Evolutionary conservation across 2,113 vertebrate species (phyloP).

Genomic region (Zootoca vivipara): DNA sequence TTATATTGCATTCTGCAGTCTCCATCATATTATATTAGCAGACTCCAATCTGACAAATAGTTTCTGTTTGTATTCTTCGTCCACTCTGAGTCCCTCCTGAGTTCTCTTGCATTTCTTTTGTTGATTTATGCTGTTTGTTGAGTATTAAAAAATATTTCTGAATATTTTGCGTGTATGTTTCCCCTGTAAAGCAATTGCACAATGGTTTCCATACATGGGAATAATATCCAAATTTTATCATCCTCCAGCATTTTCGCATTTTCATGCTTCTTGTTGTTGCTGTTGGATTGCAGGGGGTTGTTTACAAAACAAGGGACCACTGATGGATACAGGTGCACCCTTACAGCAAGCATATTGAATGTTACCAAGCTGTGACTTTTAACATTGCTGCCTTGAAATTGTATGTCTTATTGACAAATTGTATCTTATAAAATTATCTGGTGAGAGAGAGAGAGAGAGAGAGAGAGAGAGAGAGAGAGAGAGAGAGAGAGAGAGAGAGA

Average conservation of each 20-base stretch:
- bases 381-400: neutral
- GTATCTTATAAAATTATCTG: neutral
- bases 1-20: no score
- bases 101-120: no score
- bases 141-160: no score
- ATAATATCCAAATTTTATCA: neutral
- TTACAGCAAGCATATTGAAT: neutral
- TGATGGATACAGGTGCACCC: neutral
- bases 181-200: no score
- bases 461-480: no score
- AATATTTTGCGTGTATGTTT: neutral
- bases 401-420: neutral
- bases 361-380: neutral
- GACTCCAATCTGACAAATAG: no score
- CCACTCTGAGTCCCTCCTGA: no score
- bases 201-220: neutral
- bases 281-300: neutral
- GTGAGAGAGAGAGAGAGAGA: no score
- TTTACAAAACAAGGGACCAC: neutral
- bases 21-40: no score
- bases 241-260: neutral
- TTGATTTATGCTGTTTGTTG: no score
- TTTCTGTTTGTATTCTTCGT: no score
- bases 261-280: neutral
- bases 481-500: no score